Evolutionary conservation across 2,797 vertebrate species (phyloP), one percentile per base, ranked within the genome.

Genomic region (Gorsachius magnificus): DNA sequence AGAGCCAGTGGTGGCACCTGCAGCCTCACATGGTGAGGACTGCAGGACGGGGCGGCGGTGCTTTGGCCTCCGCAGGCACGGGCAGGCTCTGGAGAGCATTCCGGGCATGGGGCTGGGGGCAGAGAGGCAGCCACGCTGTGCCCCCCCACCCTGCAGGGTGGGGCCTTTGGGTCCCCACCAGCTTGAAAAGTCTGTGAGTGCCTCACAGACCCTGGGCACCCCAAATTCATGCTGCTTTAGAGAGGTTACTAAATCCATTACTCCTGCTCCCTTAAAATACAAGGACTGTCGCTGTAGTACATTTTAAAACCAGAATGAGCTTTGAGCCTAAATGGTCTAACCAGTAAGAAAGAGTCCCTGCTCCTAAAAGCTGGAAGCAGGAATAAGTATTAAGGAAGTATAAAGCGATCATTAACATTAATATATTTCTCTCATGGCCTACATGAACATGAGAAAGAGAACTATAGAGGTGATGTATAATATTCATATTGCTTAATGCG

Each of bases 401-500:
- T 87, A 86, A 93, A 92, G 36, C 0, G 6, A 54, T 90, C 81
- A 65, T 96, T 94, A 91, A 36, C 89, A 80, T 85, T 75, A 93
- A 94, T 84, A 70, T 78, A 85, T 88, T 94, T 90, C 92, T 92
- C 68, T 83, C 51, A 76, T 70, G 13, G 25, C 75, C 56, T 84
- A 46, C 50, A 46, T 36, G 90, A 94, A 90, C 33, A 66, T 78
- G 89, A 91, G 91, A 58, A 90, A 71, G 50, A 77, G 81, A 95
- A 74, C 60, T 28, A 60, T 53, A 90, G 87, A 92, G 46, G 45
- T 92, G 81, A 95, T 84, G 43, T 87, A 94, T 93, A 95, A 93
- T 94, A 87, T 91, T 92, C 74, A 83, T 93, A 84, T 83, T 95
- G 69, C 88, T 94, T 95, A 94, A 93, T 83, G 75, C 4, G 13